Conservation (phyloP, 2,888 invertebrate genomes). For the Sphinx pinastri region DNA sequence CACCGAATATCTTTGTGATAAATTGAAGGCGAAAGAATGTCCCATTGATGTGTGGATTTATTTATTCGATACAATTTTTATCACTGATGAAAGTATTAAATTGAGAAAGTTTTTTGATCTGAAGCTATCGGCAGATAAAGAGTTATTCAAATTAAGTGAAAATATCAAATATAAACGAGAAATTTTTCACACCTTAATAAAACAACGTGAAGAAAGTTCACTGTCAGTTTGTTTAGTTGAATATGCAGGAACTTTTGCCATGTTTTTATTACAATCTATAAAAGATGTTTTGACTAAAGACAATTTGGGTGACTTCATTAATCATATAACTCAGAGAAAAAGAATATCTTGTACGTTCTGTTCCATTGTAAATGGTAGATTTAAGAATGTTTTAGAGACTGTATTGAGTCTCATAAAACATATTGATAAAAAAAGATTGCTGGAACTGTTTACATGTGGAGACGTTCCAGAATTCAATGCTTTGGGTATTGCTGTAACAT, state of each 20-base stretch:
- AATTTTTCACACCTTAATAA: constrained; percentile 1
- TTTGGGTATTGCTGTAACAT: constrained; percentile 25
- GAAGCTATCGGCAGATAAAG: constrained; percentile 31
- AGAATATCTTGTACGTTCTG: constrained; percentile 16
- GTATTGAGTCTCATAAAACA: not conserved
- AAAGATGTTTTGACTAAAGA: constrained; percentile 5
- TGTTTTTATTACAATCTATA: constrained; percentile 31
- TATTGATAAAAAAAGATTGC: constrained; percentile 23
- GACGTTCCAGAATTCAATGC: constrained; percentile 34
- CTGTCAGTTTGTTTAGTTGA: not conserved
- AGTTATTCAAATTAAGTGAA: constrained; percentile 27
- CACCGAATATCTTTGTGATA: constrained; percentile 35
- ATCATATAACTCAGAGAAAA: not conserved
- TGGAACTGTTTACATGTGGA: constrained; percentile 32
- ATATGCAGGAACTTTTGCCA: constrained; percentile 20
- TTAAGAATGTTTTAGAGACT: not conserved
- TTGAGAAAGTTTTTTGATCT: constrained; percentile 31
- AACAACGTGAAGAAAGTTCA: not conserved
- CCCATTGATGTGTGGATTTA: constrained; percentile 32
- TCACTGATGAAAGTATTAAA: not conserved
- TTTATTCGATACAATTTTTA: constrained; percentile 32
- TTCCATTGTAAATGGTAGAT: not conserved
- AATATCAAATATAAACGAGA: constrained; percentile 6
- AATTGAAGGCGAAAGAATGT: constrained; percentile 22
- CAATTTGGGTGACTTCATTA: constrained; percentile 13